Conservation (phyloP, 2,888 invertebrate species). For the Limnephilus marmoratus region DNA sequence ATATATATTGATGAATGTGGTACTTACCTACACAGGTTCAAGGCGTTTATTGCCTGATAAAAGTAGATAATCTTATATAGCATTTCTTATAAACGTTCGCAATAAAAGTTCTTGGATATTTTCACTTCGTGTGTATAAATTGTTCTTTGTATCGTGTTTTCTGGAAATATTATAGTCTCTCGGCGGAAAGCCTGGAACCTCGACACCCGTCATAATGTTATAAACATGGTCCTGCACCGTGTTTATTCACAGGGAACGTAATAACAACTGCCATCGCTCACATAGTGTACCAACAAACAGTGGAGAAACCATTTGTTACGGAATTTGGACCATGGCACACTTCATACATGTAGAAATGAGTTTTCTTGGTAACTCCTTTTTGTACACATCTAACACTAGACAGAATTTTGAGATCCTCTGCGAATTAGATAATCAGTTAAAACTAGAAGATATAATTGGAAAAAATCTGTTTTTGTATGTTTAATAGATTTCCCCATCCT, state of each 20-base stretch:
- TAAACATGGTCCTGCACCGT: not conserved
- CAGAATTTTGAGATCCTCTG: not conserved
- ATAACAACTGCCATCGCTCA: constrained; percentile 14
- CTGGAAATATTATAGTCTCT: not conserved
- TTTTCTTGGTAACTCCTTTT: not conserved
- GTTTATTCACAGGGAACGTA: constrained; percentile 8
- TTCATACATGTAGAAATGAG: not conserved
- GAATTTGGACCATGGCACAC: not conserved
- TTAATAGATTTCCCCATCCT: no score
- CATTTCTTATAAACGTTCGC: not conserved
- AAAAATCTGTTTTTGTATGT: no score
- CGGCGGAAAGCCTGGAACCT: not conserved
- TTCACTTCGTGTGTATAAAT: not conserved
- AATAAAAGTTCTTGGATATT: not conserved
- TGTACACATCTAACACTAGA: not conserved
- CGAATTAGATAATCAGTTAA: no score
- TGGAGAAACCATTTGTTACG: not conserved
- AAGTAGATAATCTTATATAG: not conserved
- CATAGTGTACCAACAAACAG: not conserved
- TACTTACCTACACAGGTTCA: not conserved
- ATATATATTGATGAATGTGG: not conserved
- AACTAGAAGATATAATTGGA: no score
- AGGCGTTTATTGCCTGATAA: not conserved
- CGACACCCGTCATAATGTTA: not conserved
- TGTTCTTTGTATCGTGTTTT: not conserved